A percentile compares a stretch with the other conserved stretches of the same genome.
phyloP scores from a whole-genome alignment of 1,140 invertebrate species.

The Neotoxoptera formosana region DNA sequence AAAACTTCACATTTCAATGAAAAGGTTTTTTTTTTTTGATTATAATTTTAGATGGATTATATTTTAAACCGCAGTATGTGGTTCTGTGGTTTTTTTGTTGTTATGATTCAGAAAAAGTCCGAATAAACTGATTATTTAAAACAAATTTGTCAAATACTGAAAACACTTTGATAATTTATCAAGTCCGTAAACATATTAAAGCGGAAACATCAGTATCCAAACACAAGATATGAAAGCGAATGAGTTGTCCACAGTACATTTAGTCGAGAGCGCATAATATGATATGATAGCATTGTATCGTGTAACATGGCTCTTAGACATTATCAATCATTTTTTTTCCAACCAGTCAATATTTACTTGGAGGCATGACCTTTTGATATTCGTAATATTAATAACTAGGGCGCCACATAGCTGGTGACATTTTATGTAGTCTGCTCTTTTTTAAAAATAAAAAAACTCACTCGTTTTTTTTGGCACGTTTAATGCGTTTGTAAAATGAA shows the following conservation, averaged over 20 bases:
- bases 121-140: conserved; percentile 8
- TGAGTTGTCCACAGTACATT: conserved; percentile 27
- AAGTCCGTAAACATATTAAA: neutral
- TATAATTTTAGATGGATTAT: conserved; percentile 10
- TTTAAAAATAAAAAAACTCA: neutral
- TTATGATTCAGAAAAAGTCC: neutral
- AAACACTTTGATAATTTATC: neutral
- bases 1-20: conserved; percentile 4
- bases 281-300: conserved; percentile 34
- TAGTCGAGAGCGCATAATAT: conserved; percentile 10
- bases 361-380: conserved; percentile 47
- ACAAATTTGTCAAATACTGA: neutral
- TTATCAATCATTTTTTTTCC: conserved; percentile 50
- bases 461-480: conserved; percentile 22
- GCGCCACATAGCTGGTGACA: conserved; percentile 45
- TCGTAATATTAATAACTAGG: conserved; percentile 43
- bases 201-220: neutral
- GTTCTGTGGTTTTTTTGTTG: neutral
- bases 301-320: conserved; percentile 32
- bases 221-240: conserved; percentile 36
- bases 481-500: conserved; percentile 34
- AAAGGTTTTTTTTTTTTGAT: neutral
- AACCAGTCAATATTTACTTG: conserved; percentile 39
- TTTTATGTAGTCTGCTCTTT: conserved; percentile 43
- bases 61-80: neutral